These are phyloP conservation scores for Cariama cristata DNA, from an alignment of 2,113 vertebrate species.

Conservation along the genomic window DNA sequence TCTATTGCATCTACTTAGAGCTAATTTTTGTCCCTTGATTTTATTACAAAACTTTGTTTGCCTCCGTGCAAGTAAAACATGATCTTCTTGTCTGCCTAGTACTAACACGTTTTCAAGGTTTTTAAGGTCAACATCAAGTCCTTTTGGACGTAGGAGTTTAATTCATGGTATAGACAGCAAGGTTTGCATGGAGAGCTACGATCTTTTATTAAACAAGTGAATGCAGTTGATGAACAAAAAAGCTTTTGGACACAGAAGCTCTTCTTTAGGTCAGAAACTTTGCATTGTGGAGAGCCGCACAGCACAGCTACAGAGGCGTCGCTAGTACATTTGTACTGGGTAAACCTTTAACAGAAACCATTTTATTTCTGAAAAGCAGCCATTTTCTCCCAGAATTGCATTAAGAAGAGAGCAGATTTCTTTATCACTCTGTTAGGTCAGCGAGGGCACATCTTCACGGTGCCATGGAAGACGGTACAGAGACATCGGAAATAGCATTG, in stretches of 20 bases:
- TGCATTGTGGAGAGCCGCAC: background rate
- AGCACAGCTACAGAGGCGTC: background rate
- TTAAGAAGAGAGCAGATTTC: background rate
- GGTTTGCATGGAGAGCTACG: background rate
- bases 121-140: slow-evolving; percentile 1
- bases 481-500: background rate
- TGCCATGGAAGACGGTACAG: background rate
- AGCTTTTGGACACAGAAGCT: background rate
- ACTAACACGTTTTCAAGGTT: background rate
- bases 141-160: background rate
- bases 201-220: background rate
- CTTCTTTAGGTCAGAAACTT: background rate
- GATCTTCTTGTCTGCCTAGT: background rate
- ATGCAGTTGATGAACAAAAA: background rate
- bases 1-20: background rate
- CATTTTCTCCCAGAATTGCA: background rate
- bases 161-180: background rate
- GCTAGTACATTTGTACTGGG: background rate
- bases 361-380: background rate
- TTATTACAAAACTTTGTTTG: background rate
- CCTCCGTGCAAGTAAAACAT: background rate
- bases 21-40: background rate
- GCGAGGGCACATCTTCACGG: background rate
- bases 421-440: background rate
- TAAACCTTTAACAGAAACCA: background rate